Percentiles rank a stretch among this genome's conserved stretches.
phyloP scores from a whole-genome alignment of 2,888 invertebrate genomes.

The Dicycla oo region DNA sequence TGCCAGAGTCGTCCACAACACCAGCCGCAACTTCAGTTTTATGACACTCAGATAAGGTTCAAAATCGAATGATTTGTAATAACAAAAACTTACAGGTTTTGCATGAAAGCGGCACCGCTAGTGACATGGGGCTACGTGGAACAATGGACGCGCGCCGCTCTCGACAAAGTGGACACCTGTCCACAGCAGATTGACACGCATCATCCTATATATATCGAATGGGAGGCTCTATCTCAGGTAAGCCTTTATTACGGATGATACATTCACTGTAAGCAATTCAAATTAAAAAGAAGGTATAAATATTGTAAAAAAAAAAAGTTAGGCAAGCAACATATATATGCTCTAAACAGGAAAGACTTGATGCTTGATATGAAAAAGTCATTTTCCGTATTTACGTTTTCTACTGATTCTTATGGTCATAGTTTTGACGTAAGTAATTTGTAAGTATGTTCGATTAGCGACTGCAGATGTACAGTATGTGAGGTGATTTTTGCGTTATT shows the following conservation, averaged over 20 bases:
- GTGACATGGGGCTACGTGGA: conserved; percentile 96
- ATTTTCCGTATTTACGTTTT: neutral
- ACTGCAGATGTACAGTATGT: neutral
- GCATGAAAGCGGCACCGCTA: conserved; percentile 95
- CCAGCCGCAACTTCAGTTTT: neutral
- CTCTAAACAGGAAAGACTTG: neutral
- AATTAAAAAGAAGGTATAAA: neutral
- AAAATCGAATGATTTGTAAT: neutral
- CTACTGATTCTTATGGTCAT: neutral
- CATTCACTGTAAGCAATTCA: neutral
- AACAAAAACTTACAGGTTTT: conserved; percentile 88
- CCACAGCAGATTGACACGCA: conserved; percentile 81
- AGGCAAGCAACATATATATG: neutral
- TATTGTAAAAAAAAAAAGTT: neutral
- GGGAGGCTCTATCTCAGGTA: conserved; percentile 94
- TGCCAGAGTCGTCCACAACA: neutral
- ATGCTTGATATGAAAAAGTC: neutral
- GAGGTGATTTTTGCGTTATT: neutral
- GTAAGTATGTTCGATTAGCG: neutral
- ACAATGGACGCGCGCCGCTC: conserved; percentile 94
- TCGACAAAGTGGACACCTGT: conserved; percentile 91
- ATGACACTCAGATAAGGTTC: neutral
- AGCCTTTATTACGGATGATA: neutral
- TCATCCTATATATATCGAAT: conserved; percentile 94
- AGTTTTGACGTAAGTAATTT: neutral